Percentiles rank a stretch among this genome's conserved stretches.
Evolutionary conservation across 2,113 vertebrate species (phyloP).

Genomic region (Accipiter cooperii): DNA sequence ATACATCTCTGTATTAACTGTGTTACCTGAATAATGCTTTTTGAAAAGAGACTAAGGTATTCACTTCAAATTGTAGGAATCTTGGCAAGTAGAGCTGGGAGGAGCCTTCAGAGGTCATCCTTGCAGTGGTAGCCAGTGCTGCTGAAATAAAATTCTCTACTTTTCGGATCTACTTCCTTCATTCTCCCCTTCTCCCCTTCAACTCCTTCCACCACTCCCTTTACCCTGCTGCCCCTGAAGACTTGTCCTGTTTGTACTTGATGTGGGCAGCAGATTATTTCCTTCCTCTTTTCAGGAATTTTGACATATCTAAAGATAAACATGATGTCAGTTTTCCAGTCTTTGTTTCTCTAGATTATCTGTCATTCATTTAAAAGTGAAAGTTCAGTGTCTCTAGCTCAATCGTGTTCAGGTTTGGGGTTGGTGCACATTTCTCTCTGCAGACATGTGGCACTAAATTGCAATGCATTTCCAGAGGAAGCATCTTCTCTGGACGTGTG

Average conservation of each 20-base stretch:
- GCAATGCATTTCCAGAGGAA: neutral
- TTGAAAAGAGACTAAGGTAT: neutral
- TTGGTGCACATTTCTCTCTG: neutral
- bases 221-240: accelerated
- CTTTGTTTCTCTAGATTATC: neutral
- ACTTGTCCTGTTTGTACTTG: neutral
- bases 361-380: neutral
- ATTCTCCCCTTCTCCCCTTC: neutral
- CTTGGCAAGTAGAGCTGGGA: neutral
- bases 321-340: neutral
- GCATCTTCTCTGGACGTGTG: neutral
- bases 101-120: neutral
- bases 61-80: neutral
- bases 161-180: neutral
- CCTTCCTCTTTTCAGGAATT: neutral
- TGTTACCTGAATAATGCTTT: neutral
- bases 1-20: neutral
- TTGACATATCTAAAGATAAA: neutral
- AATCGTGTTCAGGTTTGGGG: neutral
- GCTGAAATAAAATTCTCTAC: neutral
- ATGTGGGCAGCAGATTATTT: neutral
- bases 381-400: neutral
- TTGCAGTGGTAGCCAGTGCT: neutral
- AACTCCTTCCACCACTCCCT: neutral
- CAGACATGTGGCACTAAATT: neutral